Base-by-base conservation (phyloP, 2,888 invertebrate genomes). In the Artemia sinica region DNA sequence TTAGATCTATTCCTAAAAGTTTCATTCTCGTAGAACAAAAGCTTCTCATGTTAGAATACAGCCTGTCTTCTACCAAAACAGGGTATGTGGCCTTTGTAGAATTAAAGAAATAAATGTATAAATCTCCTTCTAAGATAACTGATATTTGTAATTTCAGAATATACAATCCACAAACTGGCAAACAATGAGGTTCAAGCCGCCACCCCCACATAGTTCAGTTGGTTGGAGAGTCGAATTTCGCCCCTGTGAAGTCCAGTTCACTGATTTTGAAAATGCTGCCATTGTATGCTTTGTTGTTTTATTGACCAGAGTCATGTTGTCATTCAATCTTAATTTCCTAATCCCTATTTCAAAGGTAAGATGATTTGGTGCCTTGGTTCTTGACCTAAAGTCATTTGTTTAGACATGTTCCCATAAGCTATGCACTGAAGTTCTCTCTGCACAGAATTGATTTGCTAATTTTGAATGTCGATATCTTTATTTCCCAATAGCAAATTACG, bases 151-250 rank as follows among this genome's bases (percentile, higher is more conserved):
- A 72, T 77, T 77, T 5, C 77, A 91, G 90, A 97, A 97, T 77
- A 94, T 97, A 74, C 96, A 97, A 77, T 96, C 96, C 0, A 97
- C 97, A 49, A 97, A 97, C 81, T 97, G 97, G 97, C 96, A 97
- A 80, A 94, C 95, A 50, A 94, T 97, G 94, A 83, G 94, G 63
- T 98, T 98, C 81, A 98, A 98, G 80, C 96, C 96, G 50, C 97
- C 97, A 65, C 94, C 95, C 48, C 91, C 94, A 0, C 87, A 93
- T 77, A 91, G 93, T 10, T 83, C 90, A 67, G 98, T 99, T 75
- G 98, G 98, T 52, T 99, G 98, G 98, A 84, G 98, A 73, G 98
- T 99, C 1, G 98, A 99, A 81, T 99, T 99, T 81, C 85, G 98
- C 49, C 97, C 98, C 65, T 97, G 97, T 78, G 95, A 94, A 80